These are phyloP conservation scores for Pseudomyrmex cubaensis DNA, from an alignment of 1,140 invertebrate species.

Conservation along the genomic window DNA sequence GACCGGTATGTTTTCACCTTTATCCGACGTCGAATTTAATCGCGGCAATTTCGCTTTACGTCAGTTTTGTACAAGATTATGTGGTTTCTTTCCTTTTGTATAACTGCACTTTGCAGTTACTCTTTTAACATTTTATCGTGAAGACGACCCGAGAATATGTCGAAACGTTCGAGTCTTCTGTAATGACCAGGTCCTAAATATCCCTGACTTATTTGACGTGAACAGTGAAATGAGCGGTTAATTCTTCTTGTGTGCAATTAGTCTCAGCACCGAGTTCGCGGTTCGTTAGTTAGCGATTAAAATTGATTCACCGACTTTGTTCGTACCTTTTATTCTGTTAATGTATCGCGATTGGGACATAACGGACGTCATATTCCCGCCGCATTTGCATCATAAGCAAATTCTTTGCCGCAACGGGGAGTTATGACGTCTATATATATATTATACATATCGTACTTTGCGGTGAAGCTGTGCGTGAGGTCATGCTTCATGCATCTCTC, in stretches of 20 bases:
- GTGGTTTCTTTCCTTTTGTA: too few species aligned
- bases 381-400: background rate
- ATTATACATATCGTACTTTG: background rate
- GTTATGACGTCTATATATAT: background rate
- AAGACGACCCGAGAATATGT: background rate
- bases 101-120: background rate
- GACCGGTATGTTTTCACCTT: slow-evolving; percentile 3
- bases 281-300: slow-evolving; percentile 55
- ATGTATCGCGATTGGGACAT: background rate
- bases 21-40: background rate
- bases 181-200: background rate
- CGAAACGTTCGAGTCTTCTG: background rate
- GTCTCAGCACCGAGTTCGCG: slow-evolving; percentile 46
- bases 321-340: background rate
- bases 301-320: slow-evolving; percentile 50
- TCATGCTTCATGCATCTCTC: background rate
- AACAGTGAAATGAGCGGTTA: slow-evolving; percentile 35
- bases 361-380: background rate
- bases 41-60: background rate
- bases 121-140: background rate
- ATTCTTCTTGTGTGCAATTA: slow-evolving; percentile 23
- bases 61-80: too few species aligned
- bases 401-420: too few species aligned
- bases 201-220: background rate
- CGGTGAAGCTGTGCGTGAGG: background rate